Evolutionary conservation across 2,888 invertebrate genomes (phyloP), one percentile per base, ranked within the genome.

Genomic region (Phyllotreta cruciferae): DNA sequence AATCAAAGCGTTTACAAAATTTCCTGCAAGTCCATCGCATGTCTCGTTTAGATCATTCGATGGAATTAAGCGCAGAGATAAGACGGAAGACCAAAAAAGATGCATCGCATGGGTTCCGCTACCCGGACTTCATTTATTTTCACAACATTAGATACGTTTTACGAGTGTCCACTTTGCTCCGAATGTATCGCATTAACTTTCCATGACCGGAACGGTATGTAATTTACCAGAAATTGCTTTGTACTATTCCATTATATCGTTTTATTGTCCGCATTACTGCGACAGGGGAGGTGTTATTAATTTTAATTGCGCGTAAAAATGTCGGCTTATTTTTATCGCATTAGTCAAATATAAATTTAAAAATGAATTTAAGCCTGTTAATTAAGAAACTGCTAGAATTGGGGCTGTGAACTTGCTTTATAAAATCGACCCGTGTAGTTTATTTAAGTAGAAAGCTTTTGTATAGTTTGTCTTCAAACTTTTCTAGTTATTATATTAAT

Each of bases 121-220:
- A 47, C 47, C 34, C 24, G 34, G 47, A 52, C 37, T 52, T 36
- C 52, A 13, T 52, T 52, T 52, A 52, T 52, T 52, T 52, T 52
- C 62, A 62, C 45, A 45, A 66, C 69, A 67, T 71, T 69, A 69
- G 67, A 62, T 68, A 63, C 61, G 55, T 60, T 62, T 70, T 71
- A 70, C 64, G 64, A 62, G 68, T 70, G 72, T 72, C 70, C 71
- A 71, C 71, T 73, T 72, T 68, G 64, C 63, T 69, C 67, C 67
- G 68, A 69, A 64, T 67, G 68, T 68, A 62, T 62, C 56, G 69
- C 65, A 70, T 71, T 71, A 66, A 63, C 63, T 69, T 66, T 69
- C 62, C 58, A 52, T 54, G 53, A 41, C 34, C 35, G 57, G 42
- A 58, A 50, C 50, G 47, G 62, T 67, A 58, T 52, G 62, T 67